phyloP scores from a whole-genome alignment of 2,888 invertebrate genomes.

The Ommatoiulus sabulosus region DNA sequence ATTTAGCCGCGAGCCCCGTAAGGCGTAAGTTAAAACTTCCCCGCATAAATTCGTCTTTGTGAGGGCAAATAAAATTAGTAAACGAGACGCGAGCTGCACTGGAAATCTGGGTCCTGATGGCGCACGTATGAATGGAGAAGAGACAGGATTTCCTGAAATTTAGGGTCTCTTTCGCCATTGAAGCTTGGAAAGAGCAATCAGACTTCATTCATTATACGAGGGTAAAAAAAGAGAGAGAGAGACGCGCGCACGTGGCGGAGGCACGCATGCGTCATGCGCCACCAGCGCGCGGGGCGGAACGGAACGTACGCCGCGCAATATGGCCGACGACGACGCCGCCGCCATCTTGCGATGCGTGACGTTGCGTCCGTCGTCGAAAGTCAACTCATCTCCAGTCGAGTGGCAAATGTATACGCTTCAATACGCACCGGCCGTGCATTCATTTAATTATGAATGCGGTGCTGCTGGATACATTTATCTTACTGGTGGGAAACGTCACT shows the following conservation, averaged over 20 bases:
- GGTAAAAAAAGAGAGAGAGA: constrained; percentile 5
- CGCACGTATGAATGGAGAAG: constrained; percentile 16
- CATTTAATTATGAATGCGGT: background rate
- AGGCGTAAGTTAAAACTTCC: constrained; percentile 6
- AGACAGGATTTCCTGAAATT: constrained; percentile 43
- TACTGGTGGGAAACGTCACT: background rate
- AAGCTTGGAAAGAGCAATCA: constrained; percentile 43
- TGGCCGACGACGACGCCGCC: background rate
- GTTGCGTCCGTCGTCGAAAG: background rate
- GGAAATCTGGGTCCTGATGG: background rate
- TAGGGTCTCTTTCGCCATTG: constrained; percentile 40
- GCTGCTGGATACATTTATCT: background rate
- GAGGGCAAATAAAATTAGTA: constrained; percentile 35
- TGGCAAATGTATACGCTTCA: background rate
- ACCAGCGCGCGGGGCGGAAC: constrained; percentile 28
- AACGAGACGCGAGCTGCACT: background rate
- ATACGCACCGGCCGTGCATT: background rate
- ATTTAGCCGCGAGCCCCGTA: background rate
- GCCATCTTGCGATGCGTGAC: constrained; percentile 4
- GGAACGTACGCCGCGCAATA: background rate
- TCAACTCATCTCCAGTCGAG: background rate
- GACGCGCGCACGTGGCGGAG: constrained; percentile 8
- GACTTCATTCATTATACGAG: constrained; percentile 29
- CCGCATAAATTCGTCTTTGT: background rate
- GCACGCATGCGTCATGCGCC: constrained; percentile 25